Conservation (phyloP, 1,140 invertebrate species). For the Eufriesea mexicana region DNA sequence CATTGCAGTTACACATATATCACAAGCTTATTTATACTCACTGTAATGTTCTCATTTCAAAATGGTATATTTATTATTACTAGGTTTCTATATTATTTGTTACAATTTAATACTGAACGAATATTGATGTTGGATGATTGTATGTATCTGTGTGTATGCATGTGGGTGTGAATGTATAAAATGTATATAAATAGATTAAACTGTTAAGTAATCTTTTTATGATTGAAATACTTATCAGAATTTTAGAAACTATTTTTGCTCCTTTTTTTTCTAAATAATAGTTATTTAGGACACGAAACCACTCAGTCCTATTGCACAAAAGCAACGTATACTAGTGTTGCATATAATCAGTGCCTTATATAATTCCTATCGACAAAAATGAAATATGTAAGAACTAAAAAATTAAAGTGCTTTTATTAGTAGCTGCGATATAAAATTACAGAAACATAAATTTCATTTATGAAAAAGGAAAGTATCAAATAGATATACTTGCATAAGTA, state of each 20-base stretch:
- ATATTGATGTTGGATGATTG: constrained; percentile 12
- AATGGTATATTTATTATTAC: constrained; percentile 58
- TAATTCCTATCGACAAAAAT: constrained; percentile 57
- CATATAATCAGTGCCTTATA: constrained; percentile 67
- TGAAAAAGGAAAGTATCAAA: constrained; percentile 50
- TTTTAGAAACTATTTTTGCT: constrained; percentile 48
- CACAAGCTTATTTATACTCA: constrained; percentile 36
- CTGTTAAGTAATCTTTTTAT: constrained; percentile 46
- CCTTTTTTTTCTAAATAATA: constrained; percentile 35
- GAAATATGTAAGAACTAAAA: constrained; percentile 50
- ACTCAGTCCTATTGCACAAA: constrained; percentile 41
- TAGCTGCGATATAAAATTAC: constrained; percentile 58
- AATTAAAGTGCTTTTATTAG: constrained; percentile 63
- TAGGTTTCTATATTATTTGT: constrained; percentile 44
- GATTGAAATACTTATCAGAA: constrained; percentile 51
- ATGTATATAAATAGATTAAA: constrained; percentile 48
- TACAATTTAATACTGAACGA: constrained; percentile 42
- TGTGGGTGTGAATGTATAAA: constrained; percentile 38
- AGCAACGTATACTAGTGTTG: constrained; percentile 50
- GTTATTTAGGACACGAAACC: constrained; percentile 6
- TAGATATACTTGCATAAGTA: constrained; percentile 42
- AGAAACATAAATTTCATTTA: constrained; percentile 50
- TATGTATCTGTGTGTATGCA: constrained; percentile 25
- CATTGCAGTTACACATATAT: constrained; percentile 21
- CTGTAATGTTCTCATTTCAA: constrained; percentile 31